Evolutionary conservation across 2,797 vertebrate species (phyloP).

Genomic region (Allobates femoralis): DNA sequence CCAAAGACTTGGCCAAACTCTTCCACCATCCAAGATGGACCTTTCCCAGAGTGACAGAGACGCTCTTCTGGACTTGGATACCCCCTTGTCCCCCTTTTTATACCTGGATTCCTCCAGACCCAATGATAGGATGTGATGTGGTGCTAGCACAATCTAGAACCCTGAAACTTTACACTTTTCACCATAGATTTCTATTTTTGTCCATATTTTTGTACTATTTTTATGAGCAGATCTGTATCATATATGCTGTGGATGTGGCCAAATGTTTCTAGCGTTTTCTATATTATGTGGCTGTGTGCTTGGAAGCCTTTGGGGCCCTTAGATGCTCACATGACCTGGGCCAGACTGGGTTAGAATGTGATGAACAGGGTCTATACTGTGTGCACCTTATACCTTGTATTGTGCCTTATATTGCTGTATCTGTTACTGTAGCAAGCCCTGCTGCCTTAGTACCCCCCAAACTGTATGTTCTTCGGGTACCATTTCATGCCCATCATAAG

Average conservation of each 20-base stretch:
- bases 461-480: neutral
- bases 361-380: conserved; percentile 28
- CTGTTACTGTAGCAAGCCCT: conserved; percentile 23
- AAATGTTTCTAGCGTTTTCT: neutral
- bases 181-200: conserved; percentile 29
- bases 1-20: neutral
- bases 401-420: conserved; percentile 31
- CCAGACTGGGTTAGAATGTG: neutral
- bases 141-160: conserved; percentile 22
- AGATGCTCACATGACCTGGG: neutral
- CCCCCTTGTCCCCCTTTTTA: conserved; percentile 8
- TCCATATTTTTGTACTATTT: conserved; percentile 11
- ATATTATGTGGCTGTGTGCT: neutral
- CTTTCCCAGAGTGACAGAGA: conserved; percentile 19
- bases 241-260: conserved; percentile 9
- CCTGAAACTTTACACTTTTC: neutral
- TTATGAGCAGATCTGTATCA: neutral
- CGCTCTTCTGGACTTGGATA: conserved; percentile 31
- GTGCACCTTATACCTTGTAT: conserved; percentile 39
- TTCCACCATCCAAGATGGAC: conserved; percentile 2
- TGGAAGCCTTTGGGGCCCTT: neutral
- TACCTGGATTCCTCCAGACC: conserved; percentile 1
- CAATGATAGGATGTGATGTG: neutral
- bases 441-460: neutral
- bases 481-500: neutral